phyloP scores from a whole-genome alignment of 2,113 vertebrate genomes.

The Varanus komodoensis region DNA sequence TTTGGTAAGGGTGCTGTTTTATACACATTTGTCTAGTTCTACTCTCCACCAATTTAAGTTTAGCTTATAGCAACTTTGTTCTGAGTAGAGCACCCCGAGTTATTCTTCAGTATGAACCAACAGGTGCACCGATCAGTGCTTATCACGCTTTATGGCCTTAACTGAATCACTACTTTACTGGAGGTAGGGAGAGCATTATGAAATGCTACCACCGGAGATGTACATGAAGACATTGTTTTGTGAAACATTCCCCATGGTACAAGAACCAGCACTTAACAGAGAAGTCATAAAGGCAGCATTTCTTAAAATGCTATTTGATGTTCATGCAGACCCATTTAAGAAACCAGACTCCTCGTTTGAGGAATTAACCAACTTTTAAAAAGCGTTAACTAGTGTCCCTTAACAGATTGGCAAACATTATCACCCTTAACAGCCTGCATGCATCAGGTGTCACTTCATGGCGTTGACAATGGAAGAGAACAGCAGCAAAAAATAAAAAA shows the following conservation, averaged over 20 bases:
- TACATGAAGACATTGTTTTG: slow-evolving; percentile 15
- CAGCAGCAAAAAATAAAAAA: slow-evolving; percentile 58
- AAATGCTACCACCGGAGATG: slow-evolving; percentile 47
- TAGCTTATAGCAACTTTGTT: neutral
- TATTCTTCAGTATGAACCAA: neutral
- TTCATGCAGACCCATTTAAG: slow-evolving; percentile 25
- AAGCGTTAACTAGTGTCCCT: neutral
- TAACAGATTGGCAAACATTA: slow-evolving; percentile 30
- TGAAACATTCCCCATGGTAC: neutral
- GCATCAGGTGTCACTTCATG: slow-evolving; percentile 40
- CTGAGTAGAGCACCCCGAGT: neutral
- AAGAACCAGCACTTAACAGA: neutral
- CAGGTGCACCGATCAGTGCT: neutral
- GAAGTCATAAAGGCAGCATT: slow-evolving; percentile 12
- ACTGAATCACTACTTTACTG: neutral
- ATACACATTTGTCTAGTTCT: neutral
- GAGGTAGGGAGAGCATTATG: neutral
- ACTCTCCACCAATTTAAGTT: neutral
- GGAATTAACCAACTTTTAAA: neutral
- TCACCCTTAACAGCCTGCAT: slow-evolving; percentile 42
- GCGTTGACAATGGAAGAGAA: slow-evolving; percentile 48
- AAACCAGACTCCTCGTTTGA: neutral
- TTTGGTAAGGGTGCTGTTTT: neutral
- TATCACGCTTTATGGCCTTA: neutral
- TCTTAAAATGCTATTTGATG: slow-evolving; percentile 18